Percentiles rank a stretch among this genome's conserved stretches.
These are phyloP conservation scores for Tachina lurida DNA, from an alignment of 2,888 invertebrate species.

Conservation along the genomic window DNA sequence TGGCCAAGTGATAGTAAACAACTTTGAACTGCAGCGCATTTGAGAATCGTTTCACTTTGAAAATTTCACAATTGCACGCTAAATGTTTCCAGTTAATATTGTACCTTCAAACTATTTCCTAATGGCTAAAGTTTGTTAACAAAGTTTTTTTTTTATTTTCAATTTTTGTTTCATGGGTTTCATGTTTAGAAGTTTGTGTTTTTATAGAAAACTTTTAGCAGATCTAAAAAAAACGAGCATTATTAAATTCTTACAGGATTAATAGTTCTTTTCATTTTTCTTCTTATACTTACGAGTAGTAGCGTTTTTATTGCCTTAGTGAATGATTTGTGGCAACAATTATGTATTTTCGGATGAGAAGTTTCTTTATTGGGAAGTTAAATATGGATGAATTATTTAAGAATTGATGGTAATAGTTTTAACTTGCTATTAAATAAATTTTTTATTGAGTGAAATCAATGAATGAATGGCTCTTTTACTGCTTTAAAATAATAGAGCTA, in stretches of 20 bases:
- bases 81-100: constrained; percentile 22
- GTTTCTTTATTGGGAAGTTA: background rate
- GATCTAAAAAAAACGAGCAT: background rate
- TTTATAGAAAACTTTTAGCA: constrained; percentile 9
- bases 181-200: constrained; percentile 43
- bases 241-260: constrained; percentile 64
- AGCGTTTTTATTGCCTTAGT: background rate
- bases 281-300: background rate
- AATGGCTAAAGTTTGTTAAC: constrained; percentile 65
- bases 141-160: constrained; percentile 12
- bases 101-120: constrained; percentile 47
- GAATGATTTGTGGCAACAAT: constrained; percentile 54
- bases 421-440: background rate
- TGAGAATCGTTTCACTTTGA: background rate
- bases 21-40: background rate
- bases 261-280: constrained; percentile 28
- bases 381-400: background rate
- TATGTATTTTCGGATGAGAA: constrained; percentile 3
- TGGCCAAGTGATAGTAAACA: too few species aligned
- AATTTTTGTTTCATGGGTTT: constrained; percentile 13
- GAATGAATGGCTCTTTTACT: too few species aligned
- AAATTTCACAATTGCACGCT: background rate
- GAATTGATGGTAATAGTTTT: background rate
- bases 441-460: background rate
- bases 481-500: too few species aligned